These are phyloP conservation scores for Eupithecia inturbata DNA, from an alignment of 2,888 invertebrate species.

Conservation along the genomic window DNA sequence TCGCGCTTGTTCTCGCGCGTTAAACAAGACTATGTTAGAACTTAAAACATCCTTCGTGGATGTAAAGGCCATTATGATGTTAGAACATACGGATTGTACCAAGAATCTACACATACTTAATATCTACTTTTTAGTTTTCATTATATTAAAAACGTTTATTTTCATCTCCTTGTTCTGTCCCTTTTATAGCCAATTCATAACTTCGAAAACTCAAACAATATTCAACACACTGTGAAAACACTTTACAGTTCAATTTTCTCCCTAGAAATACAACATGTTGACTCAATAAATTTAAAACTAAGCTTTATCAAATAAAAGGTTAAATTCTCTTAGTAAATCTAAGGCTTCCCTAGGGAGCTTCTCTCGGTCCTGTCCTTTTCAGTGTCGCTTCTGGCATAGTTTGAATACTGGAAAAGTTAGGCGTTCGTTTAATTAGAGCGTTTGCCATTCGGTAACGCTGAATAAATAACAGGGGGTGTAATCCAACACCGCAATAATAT, in stretches of 20 bases:
- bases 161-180: neutral
- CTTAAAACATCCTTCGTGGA: too few species aligned
- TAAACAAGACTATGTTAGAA: too few species aligned
- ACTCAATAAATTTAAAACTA: neutral
- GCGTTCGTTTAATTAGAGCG: slow-evolving; percentile 39
- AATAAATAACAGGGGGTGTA: slow-evolving; percentile 14
- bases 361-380: slow-evolving; percentile 5
- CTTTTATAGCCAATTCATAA: neutral
- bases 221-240: neutral
- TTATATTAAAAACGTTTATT: neutral
- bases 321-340: slow-evolving; percentile 2
- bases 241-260: neutral
- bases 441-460: slow-evolving; percentile 14
- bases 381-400: slow-evolving; percentile 39
- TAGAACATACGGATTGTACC: neutral
- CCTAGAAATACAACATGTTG: neutral
- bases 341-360: neutral
- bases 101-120: neutral
- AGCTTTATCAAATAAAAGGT: neutral
- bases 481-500: slow-evolving; percentile 8
- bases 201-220: neutral
- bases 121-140: neutral
- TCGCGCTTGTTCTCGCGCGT: too few species aligned
- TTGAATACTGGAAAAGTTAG: slow-evolving; percentile 34
- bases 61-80: neutral